A percentile compares a stretch with the other conserved stretches of the same genome.
These are phyloP conservation scores for Clarias macrocephalus DNA, from an alignment of 2,113 vertebrate genomes.

Conservation along the genomic window DNA sequence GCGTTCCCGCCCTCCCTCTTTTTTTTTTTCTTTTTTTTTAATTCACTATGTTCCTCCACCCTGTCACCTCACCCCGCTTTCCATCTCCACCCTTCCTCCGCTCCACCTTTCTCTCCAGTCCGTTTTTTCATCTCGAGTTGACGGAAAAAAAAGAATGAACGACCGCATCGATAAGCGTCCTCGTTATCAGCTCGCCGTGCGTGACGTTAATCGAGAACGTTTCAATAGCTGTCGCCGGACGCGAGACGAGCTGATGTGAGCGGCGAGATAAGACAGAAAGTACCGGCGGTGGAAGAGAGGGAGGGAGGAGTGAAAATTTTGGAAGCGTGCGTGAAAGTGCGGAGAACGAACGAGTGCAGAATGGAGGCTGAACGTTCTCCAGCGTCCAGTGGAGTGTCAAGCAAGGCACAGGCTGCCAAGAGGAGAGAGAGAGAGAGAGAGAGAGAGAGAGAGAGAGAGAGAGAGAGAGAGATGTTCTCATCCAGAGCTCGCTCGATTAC, in stretches of 20 bases:
- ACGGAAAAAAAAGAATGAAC: neutral
- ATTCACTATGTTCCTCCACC: conserved; percentile 43
- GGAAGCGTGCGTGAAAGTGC: neutral
- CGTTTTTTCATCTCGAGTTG: neutral
- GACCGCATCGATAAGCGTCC: conserved; percentile 25
- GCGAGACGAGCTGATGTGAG: neutral
- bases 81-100: conserved; percentile 40
- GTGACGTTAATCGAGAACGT: conserved; percentile 19
- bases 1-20: conserved; percentile 42
- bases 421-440: conserved; percentile 6
- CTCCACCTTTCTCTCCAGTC: conserved; percentile 48
- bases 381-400: neutral
- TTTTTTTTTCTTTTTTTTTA: conserved; percentile 44
- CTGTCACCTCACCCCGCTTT: conserved; percentile 42
- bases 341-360: neutral
- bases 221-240: conserved; percentile 35
- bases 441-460: neutral
- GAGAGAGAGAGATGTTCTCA: neutral
- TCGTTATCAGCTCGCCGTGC: conserved; percentile 25
- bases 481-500: conserved; percentile 5
- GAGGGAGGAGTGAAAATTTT: neutral
- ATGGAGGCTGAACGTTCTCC: neutral
- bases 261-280: neutral
- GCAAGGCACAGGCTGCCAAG: neutral
- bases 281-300: neutral